These are phyloP conservation scores for Bubo blakistoni DNA, from an alignment of 2,113 vertebrate genomes.

Conservation along the genomic window DNA sequence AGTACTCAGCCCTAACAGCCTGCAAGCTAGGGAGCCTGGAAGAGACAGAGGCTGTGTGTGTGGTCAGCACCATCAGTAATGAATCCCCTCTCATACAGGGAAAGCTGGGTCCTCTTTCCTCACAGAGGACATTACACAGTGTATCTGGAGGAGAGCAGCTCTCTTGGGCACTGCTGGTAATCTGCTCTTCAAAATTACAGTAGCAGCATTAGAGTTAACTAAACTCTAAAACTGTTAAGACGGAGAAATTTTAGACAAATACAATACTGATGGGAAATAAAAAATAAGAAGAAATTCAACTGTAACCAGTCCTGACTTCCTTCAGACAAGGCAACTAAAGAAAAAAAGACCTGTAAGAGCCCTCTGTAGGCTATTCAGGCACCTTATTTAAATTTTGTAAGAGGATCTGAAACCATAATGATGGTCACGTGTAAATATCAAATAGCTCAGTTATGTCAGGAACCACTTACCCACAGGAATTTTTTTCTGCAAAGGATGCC, in stretches of 20 bases:
- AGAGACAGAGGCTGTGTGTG: background rate
- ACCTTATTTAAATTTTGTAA: slow-evolving; percentile 45
- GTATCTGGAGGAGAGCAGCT: background rate
- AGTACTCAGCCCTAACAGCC: background rate
- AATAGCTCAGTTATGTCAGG: background rate
- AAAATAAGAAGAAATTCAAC: slow-evolving; percentile 17
- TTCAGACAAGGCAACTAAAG: background rate
- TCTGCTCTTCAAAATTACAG: background rate
- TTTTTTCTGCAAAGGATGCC: background rate
- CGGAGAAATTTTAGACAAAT: background rate
- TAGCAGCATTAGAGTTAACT: background rate
- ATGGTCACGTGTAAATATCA: background rate
- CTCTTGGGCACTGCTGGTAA: background rate
- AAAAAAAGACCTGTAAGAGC: background rate
- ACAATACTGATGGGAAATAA: slow-evolving; percentile 40
- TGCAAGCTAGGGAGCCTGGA: background rate
- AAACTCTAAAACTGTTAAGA: background rate
- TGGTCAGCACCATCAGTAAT: background rate
- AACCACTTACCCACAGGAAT: background rate
- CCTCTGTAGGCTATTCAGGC: slow-evolving; percentile 31
- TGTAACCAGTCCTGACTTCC: slow-evolving; percentile 17
- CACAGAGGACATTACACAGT: background rate
- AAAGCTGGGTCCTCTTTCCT: background rate
- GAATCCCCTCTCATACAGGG: fast-evolving
- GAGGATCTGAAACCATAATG: slow-evolving; percentile 10